Evolutionary conservation across 2,797 vertebrate genomes (phyloP).

Genomic region (Argyrosomus regius): DNA sequence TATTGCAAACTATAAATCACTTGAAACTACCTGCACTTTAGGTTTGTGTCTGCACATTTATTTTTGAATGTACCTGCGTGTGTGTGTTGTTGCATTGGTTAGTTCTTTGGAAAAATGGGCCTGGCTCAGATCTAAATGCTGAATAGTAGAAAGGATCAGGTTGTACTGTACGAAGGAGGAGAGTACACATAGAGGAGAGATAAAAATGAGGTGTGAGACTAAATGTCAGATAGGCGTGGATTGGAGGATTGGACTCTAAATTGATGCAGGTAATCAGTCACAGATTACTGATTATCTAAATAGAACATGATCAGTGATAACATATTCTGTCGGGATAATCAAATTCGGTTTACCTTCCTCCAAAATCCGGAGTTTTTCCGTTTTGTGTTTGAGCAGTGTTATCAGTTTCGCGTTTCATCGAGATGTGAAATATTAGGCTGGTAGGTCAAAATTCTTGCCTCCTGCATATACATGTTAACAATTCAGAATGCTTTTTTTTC

Average conservation of each 20-base stretch:
- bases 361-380: slow-evolving; percentile 1
- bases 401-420: not conserved
- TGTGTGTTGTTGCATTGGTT: slow-evolving; percentile 6
- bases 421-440: not conserved
- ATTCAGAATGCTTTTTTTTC: not conserved
- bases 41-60: slow-evolving; percentile 10
- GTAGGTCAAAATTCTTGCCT: not conserved
- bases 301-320: slow-evolving; percentile 27
- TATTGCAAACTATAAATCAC: slow-evolving; percentile 16
- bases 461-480: not conserved
- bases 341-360: slow-evolving; percentile 32
- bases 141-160: slow-evolving; percentile 15
- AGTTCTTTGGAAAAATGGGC: slow-evolving; percentile 2
- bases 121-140: not conserved
- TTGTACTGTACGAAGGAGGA: not conserved
- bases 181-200: slow-evolving; percentile 5
- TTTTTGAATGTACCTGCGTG: not conserved
- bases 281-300: slow-evolving; percentile 43
- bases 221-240: not conserved
- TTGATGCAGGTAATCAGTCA: slow-evolving; percentile 37
- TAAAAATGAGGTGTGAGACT: slow-evolving; percentile 23
- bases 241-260: slow-evolving; percentile 24
- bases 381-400: not conserved
- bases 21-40: not conserved
- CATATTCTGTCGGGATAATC: slow-evolving; percentile 18